Base-by-base conservation (phyloP, 2,113 vertebrate species). In the Neomonachus schauinslandi region DNA sequence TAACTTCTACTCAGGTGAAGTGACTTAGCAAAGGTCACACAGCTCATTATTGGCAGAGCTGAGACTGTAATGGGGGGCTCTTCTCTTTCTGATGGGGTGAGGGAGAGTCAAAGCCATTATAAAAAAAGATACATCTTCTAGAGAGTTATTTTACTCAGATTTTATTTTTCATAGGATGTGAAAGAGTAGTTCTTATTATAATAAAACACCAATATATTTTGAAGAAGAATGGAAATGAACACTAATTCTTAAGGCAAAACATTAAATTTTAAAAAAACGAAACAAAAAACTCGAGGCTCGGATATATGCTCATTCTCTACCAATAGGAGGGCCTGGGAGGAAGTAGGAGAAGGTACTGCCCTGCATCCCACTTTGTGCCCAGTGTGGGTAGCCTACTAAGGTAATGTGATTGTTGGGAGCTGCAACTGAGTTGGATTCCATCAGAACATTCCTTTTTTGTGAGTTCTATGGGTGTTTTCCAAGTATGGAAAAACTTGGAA, bases 381-480 rank as follows among this genome's bases (percentile, higher is more conserved):
- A 11, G 22, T 9, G 46, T 33, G 42, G 59, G 9, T 15, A 28
- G 4, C 51, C 26, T 55, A 16, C 31, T 65, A 14, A 89, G 49
- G 15, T 13, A 15, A 36, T 4, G 1, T 53, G 71, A 72, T 36
- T 49, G 49, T 11, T 85, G 86, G n/a, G 89, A 21, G 72, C 81
- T 26, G 9, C 79, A 42, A 7, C 69, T 63, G 81, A 67, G 36
- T 65, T 87, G 91, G 39, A 36, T 92, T 81, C 8, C 0, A 13
- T 88, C 2, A 24, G 2, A 63, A 0, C 76, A 10, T 96, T 97
- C 86, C 91, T 57, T 59, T 76, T 91, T 3, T 51, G 69, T 94
- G 57, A 96, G 81, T 85, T 92, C 42, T 86, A 36, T 61, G 88
- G 53, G 96, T 65, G 1, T 94, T 93, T 77, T 91, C 74, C 31